phyloP scores from a whole-genome alignment of 2,888 invertebrate species.

The Tholera decimalis region DNA sequence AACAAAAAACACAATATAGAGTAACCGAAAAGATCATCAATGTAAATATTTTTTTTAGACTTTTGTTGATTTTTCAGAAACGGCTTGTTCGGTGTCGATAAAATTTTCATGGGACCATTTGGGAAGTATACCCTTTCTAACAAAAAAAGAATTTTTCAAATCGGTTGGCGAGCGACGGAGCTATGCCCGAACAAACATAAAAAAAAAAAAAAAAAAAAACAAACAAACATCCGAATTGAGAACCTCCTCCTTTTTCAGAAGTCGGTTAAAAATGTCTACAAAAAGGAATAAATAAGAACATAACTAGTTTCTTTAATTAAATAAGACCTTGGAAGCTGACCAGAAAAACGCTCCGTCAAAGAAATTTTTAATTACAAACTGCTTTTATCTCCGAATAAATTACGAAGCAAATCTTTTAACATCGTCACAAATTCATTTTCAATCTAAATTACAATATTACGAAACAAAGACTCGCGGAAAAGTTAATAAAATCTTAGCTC shows the following conservation, averaged over 20 bases:
- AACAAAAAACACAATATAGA: too few species aligned
- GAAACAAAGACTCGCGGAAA: conserved; percentile 16
- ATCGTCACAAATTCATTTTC: conserved; percentile 36
- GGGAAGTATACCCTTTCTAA: too few species aligned
- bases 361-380: conserved; percentile 41
- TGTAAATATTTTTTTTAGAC: too few species aligned
- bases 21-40: too few species aligned
- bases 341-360: conserved; percentile 19
- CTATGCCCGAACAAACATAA: not conserved
- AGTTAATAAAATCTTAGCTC: conserved; percentile 40
- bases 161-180: too few species aligned
- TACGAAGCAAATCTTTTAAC: conserved; percentile 20
- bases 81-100: too few species aligned
- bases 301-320: conserved; percentile 25
- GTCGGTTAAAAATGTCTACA: not conserved
- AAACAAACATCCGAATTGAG: too few species aligned
- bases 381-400: conserved; percentile 20
- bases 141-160: too few species aligned
- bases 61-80: too few species aligned
- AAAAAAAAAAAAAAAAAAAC: too few species aligned
- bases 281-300: not conserved
- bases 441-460: conserved; percentile 46
- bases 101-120: too few species aligned
- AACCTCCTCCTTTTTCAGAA: not conserved
- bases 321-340: not conserved